phyloP scores from a whole-genome alignment of 2,113 vertebrate genomes.

The Melanotaenia duboulayi region DNA sequence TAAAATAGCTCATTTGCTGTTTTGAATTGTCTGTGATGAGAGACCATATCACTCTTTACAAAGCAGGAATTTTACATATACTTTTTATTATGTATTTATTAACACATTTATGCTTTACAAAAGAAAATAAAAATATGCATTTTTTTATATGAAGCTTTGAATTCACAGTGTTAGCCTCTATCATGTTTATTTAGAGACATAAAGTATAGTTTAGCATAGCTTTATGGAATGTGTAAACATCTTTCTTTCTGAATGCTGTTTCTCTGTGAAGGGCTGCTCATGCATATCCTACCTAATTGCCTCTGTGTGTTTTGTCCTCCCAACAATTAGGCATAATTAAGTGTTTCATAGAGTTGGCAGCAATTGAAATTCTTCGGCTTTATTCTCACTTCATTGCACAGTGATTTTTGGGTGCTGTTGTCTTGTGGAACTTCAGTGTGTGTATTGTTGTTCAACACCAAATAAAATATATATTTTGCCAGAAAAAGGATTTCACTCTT shows the following conservation, averaged over 20 bases:
- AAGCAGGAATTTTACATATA: conserved; percentile 28
- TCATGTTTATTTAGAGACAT: conserved; percentile 33
- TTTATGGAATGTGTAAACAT: conserved; percentile 44
- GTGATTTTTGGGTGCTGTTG: conserved; percentile 24
- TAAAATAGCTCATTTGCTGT: not conserved
- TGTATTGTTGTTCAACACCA: conserved; percentile 47
- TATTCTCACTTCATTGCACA: conserved; percentile 51
- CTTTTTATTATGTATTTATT: conserved; percentile 69
- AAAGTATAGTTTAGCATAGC: conserved; percentile 33
- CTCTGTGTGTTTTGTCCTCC: conserved; percentile 66
- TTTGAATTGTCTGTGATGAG: no score
- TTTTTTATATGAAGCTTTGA: conserved; percentile 18
- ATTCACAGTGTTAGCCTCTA: conserved; percentile 11
- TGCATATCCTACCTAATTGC: conserved; percentile 67
- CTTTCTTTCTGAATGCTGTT: conserved; percentile 42
- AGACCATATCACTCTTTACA: conserved; percentile 18
- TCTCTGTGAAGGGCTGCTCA: conserved; percentile 48
- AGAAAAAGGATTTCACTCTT: conserved; percentile 4
- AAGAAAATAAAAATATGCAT: conserved; percentile 9
- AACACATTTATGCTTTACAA: conserved; percentile 37
- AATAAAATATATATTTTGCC: conserved; percentile 74
- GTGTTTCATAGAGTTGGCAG: conserved; percentile 63
- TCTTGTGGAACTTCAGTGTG: conserved; percentile 44
- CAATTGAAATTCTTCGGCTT: conserved; percentile 39
- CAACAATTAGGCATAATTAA: conserved; percentile 68